Evolutionary conservation across 2,113 vertebrate genomes (phyloP).

Genomic region (Bubo scandiacus): DNA sequence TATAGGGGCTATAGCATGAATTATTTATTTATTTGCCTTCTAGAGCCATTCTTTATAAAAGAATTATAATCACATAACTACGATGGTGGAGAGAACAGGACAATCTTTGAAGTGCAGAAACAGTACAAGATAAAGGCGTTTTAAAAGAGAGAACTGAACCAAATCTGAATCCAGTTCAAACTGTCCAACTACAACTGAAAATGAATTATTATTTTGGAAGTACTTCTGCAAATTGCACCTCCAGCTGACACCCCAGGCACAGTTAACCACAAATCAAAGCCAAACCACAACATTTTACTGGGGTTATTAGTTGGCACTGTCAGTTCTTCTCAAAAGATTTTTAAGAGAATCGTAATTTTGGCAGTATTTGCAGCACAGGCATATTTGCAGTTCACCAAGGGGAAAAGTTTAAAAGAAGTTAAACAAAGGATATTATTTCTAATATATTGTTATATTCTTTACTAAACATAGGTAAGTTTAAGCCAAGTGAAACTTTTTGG

Average conservation of each 20-base stretch:
- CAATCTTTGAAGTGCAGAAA: not conserved
- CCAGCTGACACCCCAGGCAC: not conserved
- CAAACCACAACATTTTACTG: slow-evolving; percentile 11
- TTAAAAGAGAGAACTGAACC: not conserved
- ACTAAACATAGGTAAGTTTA: not conserved
- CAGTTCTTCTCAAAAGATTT: not conserved
- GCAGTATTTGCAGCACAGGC: not conserved
- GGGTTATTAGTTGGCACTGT: not conserved
- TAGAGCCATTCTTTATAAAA: not conserved
- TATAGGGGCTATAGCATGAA: not conserved
- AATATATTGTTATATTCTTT: not conserved
- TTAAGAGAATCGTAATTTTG: not conserved
- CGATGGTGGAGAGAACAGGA: not conserved
- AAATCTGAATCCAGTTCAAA: not conserved
- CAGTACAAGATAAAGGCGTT: not conserved
- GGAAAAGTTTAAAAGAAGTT: not conserved
- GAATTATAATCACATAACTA: not conserved
- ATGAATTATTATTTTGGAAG: slow-evolving; percentile 18
- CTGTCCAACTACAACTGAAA: not conserved
- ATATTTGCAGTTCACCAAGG: not conserved
- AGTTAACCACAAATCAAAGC: slow-evolving; percentile 23
- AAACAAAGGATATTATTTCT: not conserved
- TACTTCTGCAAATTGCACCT: not conserved
- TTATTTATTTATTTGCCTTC: slow-evolving; percentile 4
- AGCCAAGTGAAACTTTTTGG: not conserved